Evolutionary conservation across 2,888 invertebrate genomes (phyloP), one percentile per base, ranked within the genome.

Genomic region (Rhodophaea formosa): DNA sequence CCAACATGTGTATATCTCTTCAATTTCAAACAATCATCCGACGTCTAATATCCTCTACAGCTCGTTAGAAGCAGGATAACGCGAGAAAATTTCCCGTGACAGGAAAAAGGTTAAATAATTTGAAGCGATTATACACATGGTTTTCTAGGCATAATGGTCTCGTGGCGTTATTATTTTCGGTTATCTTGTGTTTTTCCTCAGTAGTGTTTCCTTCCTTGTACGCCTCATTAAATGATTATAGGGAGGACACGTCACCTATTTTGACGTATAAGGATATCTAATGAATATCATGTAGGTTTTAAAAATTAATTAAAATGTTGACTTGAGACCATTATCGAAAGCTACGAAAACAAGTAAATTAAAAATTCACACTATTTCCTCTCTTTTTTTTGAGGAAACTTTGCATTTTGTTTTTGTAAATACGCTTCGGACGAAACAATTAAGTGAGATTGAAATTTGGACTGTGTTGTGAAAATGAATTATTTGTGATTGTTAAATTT

Each of bases 91-190:
- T 35, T 51, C 35, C 51, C 35, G 17, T 35, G 32, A 51, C 51
- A 51, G 51, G 51, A 51, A 17, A 39, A 35, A 16, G 6, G 35
- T 16, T 30, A 12, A 35, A 39, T 35, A 35, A 51, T 51, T 51
- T 51, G 51, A 51, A 51, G 51, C 51, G 51, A 17, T 32, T 29
- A 23, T 35, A 35, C 35, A 39, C 35, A 35, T 39, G 51, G 35
- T 32, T 7, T 51, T 51, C 39, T 51, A 35, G 44, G 29, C 30
- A 54, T 54, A 54, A 54, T 54, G 53, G 53, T 54, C 53, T 29
- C 44, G 15, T 54, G 44, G 29, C 29, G 43, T 14, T 10, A 12
- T 44, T 15, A 30, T 44, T 30, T 52, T 53, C 29, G 29, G 30
- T 44, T 54, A 30, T 45, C 16, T 15, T 44, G n/a, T 44, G 12